Conservation (phyloP, 2,888 invertebrate genomes). For the Rhamnusium bicolor region DNA sequence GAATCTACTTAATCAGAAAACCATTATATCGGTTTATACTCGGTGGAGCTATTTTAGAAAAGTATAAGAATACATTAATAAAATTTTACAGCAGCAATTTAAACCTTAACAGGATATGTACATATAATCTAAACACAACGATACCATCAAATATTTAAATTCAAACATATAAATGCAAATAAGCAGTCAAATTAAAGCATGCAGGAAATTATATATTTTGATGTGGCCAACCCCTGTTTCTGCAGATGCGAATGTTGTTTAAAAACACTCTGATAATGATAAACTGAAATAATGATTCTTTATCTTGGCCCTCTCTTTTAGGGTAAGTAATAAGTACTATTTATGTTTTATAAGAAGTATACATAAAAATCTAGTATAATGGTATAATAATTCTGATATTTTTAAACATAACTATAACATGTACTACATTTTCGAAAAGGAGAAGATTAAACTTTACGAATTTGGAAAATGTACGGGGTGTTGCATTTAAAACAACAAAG, state of each 20-base stretch:
- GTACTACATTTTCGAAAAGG: too few relatives aligned
- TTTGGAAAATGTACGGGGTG: too few relatives aligned
- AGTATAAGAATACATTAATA: slow-evolving; percentile 25
- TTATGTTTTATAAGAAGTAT: background rate
- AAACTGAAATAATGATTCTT: slow-evolving; percentile 12
- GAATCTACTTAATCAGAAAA: slow-evolving; percentile 28
- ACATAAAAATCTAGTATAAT: background rate
- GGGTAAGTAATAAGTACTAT: slow-evolving; percentile 7
- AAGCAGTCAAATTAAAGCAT: slow-evolving; percentile 38
- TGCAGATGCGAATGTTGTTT: slow-evolving; percentile 24
- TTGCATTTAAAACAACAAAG: too few relatives aligned
- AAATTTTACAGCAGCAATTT: slow-evolving; percentile 26
- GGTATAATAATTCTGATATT: too few relatives aligned
- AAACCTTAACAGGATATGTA: slow-evolving; percentile 27
- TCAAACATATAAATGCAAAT: slow-evolving; percentile 39
- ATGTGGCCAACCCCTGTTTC: slow-evolving; percentile 29
- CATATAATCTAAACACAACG: slow-evolving; percentile 27
- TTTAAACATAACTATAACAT: too few relatives aligned
- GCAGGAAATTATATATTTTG: slow-evolving; percentile 40
- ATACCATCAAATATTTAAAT: slow-evolving; percentile 39
- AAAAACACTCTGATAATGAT: slow-evolving; percentile 15
- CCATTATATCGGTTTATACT: slow-evolving; percentile 9
- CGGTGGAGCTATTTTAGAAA: slow-evolving; percentile 17
- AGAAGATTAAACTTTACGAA: too few relatives aligned
- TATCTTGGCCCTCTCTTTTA: background rate